Base-by-base conservation (phyloP, 2,888 invertebrate genomes). In the Heliconius cydno region DNA sequence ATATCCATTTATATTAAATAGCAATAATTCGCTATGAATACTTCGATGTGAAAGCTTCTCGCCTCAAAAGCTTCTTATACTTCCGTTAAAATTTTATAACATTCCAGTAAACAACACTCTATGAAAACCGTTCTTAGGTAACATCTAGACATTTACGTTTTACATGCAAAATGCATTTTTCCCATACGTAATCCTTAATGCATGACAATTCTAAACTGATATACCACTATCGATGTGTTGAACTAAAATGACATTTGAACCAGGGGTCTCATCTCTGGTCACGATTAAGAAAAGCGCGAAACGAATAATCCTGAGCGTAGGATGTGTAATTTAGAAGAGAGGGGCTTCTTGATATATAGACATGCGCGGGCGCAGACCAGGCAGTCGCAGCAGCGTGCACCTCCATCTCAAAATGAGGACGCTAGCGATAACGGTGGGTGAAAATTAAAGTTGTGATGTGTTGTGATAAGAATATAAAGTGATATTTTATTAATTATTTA, bases 381-480 rank as follows among this genome's bases (percentile, higher is more conserved):
- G 82, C 92, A 93, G 93, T 93, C 92, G 90, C 90, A 88, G 89
- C 88, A 84, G 87, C 87, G 89, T 87, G 85, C 87, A 89, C 88
- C 90, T 88, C 85, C 84, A 83, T 86, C 84, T 84, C 90, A 90
- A 90, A 87, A 93, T 93, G 93, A 92, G 93, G 90, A 90, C 91
- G 90, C 91, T 92, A 88, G 88, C 91, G 84, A 85, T 90, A 70
- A 92, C 91, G 93, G 93, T 93, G 92, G 91, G 93, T 93, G 87
- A 81, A 66, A 65, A 13, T 41, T 34, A 70, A 46, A 34, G 3
- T 70, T 83, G 83, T 86, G 86, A 82, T 85, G 86, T 86, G 86
- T 79, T 86, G 87, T 85, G 79, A 66, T 76, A 76, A 63, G 65
- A 19, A 34, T 66, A 28, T 46, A 41, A 57, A 74, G 25, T 77